These are phyloP conservation scores for Mantis religiosa DNA, from an alignment of 2,888 invertebrate genomes.

Conservation along the genomic window DNA sequence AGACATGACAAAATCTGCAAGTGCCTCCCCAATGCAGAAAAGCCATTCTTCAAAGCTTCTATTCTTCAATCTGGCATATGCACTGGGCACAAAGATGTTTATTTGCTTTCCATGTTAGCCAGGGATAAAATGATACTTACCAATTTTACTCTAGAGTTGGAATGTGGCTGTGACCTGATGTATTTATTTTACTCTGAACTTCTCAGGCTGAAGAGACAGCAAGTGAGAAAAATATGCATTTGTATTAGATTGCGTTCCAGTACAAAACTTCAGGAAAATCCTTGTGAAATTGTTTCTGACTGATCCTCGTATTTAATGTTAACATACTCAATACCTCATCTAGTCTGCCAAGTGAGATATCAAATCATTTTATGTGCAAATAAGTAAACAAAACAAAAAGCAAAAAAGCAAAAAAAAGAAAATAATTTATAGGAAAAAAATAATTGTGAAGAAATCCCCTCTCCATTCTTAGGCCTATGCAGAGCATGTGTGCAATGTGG, in stretches of 20 bases:
- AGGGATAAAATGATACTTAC: too few relatives aligned
- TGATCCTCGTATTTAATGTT: not conserved
- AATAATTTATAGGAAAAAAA: not conserved
- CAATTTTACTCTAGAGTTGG: not conserved
- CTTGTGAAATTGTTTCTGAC: not conserved
- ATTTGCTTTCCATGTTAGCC: too few relatives aligned
- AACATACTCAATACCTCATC: conserved; percentile 24
- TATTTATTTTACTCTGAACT: not conserved
- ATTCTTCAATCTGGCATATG: too few relatives aligned
- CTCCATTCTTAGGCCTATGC: conserved; percentile 10
- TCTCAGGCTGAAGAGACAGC: not conserved
- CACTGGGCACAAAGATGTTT: too few relatives aligned
- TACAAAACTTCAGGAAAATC: not conserved
- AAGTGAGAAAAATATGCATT: not conserved
- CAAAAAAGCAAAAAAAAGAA: not conserved
- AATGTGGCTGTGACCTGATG: not conserved
- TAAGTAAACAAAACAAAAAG: not conserved
- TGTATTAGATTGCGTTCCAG: not conserved
- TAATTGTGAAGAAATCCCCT: conserved; percentile 3
- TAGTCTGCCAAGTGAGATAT: conserved; percentile 17
- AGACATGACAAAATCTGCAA: too few relatives aligned
- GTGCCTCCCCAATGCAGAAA: too few relatives aligned
- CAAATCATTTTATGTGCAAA: conserved; percentile 8
- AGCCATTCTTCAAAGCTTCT: too few relatives aligned
- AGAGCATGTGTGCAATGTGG: not conserved